Conservation (phyloP, 2,888 invertebrate genomes). For the Gryllus longicercus region DNA sequence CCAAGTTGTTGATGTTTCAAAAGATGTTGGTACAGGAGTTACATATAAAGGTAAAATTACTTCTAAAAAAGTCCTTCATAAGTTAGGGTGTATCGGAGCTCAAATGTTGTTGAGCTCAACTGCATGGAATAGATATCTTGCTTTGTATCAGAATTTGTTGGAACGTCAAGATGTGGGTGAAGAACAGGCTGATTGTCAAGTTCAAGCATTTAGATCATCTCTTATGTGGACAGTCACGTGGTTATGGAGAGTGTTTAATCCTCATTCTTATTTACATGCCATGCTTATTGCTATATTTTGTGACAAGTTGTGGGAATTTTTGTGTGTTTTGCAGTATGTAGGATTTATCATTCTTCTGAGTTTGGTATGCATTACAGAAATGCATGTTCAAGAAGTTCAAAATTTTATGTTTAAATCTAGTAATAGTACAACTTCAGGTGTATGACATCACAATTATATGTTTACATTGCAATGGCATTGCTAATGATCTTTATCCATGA, state of each 20-base stretch:
- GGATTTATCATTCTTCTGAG: conserved; percentile 67
- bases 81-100: conserved; percentile 62
- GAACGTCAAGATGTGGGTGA: conserved; percentile 53
- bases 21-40: conserved; percentile 53
- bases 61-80: conserved; percentile 62
- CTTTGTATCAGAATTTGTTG: conserved; percentile 70
- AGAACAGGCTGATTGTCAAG: conserved; percentile 52
- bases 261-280: conserved; percentile 72
- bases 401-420: conserved; percentile 52
- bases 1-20: conserved; percentile 50
- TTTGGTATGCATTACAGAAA: conserved; percentile 67
- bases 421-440: not conserved
- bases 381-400: conserved; percentile 62
- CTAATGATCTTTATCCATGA: not conserved
- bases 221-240: conserved; percentile 70
- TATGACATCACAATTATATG: not conserved
- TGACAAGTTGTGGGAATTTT: conserved; percentile 76
- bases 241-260: conserved; percentile 75
- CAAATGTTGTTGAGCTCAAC: conserved; percentile 71
- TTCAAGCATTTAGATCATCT: conserved; percentile 62
- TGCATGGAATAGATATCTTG: conserved; percentile 82
- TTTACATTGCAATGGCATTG: not conserved
- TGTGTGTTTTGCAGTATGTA: conserved; percentile 64
- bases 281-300: conserved; percentile 73
- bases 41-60: conserved; percentile 66